Evolutionary conservation across 2,888 invertebrate species (phyloP).

Genomic region (Bibio marci): DNA sequence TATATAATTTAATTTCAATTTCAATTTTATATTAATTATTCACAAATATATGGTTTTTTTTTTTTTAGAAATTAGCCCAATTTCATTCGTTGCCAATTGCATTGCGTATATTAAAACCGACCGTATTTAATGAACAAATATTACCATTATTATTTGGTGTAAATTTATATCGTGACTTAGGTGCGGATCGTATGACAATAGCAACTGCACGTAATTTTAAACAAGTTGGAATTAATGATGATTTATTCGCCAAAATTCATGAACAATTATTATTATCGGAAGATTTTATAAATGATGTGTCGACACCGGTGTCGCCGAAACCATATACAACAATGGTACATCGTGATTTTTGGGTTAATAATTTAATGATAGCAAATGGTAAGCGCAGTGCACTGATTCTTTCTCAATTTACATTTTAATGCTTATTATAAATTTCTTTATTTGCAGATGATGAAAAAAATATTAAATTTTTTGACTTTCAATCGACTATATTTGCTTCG

Average conservation of each 20-base stretch:
- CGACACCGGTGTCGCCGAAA: conserved; percentile 21
- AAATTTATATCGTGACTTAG: conserved; percentile 13
- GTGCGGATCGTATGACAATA: conserved; percentile 3
- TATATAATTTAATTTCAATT: too few species aligned
- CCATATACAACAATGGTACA: conserved; percentile 37
- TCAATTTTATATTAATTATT: too few species aligned
- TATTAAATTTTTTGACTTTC: conserved; percentile 41
- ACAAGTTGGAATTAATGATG: too few species aligned
- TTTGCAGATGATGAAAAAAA: too few species aligned
- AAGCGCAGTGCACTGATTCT: too few species aligned
- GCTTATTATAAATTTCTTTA: too few species aligned
- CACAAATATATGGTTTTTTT: too few species aligned
- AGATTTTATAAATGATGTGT: conserved; percentile 4
- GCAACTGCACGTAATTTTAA: conserved; percentile 4
- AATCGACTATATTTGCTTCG: conserved; percentile 34
- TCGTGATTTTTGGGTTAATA: conserved; percentile 42
- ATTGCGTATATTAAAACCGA: conserved; percentile 30
- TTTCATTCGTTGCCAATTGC: conserved; percentile 41
- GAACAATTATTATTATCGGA: too few species aligned
- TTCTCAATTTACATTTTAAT: too few species aligned
- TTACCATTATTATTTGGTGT: conserved; percentile 24
- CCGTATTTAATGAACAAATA: conserved; percentile 26
- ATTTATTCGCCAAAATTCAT: too few species aligned
- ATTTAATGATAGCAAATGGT: conserved; percentile 36
- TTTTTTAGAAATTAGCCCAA: conserved; percentile 27